A percentile compares a stretch with the other conserved stretches of the same genome.
These are phyloP conservation scores for Peromyscus polionotus DNA, from an alignment of 2,113 vertebrate species.

Conservation along the genomic window DNA sequence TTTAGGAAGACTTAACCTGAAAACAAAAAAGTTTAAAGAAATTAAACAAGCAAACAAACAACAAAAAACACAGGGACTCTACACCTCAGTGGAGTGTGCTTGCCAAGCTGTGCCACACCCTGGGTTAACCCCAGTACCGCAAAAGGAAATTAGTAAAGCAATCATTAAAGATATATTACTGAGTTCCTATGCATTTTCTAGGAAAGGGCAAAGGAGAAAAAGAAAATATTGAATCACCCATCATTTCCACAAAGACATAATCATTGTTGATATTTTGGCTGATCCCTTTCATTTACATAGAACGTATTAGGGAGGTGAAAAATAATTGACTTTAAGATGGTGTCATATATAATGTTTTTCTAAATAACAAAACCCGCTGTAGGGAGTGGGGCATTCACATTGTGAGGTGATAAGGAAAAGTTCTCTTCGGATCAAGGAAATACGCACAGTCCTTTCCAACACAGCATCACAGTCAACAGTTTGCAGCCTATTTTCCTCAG, in stretches of 20 bases:
- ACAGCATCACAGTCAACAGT: not conserved
- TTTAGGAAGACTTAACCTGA: not conserved
- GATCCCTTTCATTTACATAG: not conserved
- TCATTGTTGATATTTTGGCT: not conserved
- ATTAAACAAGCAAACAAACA: not conserved
- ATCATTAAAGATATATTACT: not conserved
- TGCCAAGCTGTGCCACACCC: not conserved
- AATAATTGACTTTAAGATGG: not conserved
- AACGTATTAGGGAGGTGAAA: not conserved
- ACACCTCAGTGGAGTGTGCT: not conserved
- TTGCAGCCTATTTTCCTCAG: not conserved
- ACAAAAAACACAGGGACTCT: not conserved
- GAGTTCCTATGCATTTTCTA: not conserved
- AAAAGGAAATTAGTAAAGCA: not conserved
- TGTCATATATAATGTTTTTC: constrained; percentile 7
- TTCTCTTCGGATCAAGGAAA: not conserved
- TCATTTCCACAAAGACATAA: not conserved
- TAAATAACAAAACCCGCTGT: not conserved
- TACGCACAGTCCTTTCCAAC: not conserved
- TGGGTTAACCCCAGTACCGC: not conserved
- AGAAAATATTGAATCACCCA: not conserved
- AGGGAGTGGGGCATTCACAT: not conserved
- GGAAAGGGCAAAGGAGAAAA: not conserved
- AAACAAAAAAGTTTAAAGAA: not conserved
- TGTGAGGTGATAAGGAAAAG: not conserved